A percentile compares a stretch with the other conserved stretches of the same genome.
phyloP scores from a whole-genome alignment of 2,888 invertebrate genomes.

The Napeogenes sylphis region DNA sequence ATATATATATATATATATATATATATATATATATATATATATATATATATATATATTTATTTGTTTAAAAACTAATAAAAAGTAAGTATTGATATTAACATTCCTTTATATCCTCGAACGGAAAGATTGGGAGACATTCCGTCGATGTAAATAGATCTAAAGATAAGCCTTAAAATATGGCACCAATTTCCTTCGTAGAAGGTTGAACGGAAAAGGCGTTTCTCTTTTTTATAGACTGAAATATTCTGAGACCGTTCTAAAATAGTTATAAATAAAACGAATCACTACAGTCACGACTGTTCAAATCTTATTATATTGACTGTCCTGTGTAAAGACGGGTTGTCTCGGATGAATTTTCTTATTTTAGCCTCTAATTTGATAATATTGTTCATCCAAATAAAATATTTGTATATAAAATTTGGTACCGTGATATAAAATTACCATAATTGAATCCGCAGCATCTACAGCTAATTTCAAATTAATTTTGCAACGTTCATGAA shows the following conservation, averaged over 20 bases:
- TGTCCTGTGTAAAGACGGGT: background rate
- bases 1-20: no score
- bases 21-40: no score
- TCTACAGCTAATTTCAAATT: conserved; percentile 41
- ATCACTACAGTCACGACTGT: background rate
- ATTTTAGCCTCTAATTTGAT: background rate
- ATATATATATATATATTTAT: background rate
- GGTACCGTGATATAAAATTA: conserved; percentile 25
- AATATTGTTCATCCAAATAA: background rate
- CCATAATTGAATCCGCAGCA: conserved; percentile 33
- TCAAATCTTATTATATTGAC: background rate
- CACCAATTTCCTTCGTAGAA: conserved; percentile 63
- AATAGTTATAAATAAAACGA: conserved; percentile 4
- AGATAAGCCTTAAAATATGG: conserved; percentile 70
- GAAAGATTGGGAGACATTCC: conserved; percentile 30
- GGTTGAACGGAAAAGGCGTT: conserved; percentile 60
- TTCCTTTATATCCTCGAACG: conserved; percentile 10
- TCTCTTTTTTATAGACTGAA: conserved; percentile 50
- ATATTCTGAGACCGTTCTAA: conserved; percentile 39
- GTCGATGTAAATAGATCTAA: conserved; percentile 63
- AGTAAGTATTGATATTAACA: background rate
- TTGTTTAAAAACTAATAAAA: background rate
- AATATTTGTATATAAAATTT: conserved; percentile 7
- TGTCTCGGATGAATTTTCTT: no score
- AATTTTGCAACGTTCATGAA: conserved; percentile 41